Conservation (phyloP, 2,888 invertebrate genomes). For the Augiades crinisus region DNA sequence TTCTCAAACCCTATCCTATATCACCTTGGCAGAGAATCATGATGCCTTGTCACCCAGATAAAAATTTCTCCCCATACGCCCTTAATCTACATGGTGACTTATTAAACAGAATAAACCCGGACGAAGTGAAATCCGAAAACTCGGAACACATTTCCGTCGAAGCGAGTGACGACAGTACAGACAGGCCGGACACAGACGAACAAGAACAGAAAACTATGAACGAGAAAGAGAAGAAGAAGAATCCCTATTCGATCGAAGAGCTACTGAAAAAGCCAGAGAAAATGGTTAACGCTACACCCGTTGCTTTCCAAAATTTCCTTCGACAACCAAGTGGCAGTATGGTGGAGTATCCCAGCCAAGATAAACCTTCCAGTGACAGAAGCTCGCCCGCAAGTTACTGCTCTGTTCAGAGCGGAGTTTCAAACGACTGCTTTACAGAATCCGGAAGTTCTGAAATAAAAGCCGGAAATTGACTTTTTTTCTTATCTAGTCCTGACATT, state of each 20-base stretch:
- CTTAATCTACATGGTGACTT: conserved; percentile 62
- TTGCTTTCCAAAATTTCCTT: conserved; percentile 67
- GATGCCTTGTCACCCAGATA: conserved; percentile 74
- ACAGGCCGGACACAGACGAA: conserved; percentile 72
- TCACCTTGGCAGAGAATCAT: conserved; percentile 82
- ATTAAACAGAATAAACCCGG: conserved; percentile 59
- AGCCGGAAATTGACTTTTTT: conserved; percentile 54
- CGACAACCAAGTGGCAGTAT: conserved; percentile 82
- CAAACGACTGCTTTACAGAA: conserved; percentile 67
- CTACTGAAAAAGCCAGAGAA: conserved; percentile 90
- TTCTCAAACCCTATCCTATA: conserved; percentile 75
- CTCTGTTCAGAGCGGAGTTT: conserved; percentile 63
- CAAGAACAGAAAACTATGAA: conserved; percentile 52
- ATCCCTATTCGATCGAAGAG: conserved; percentile 94
- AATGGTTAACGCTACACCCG: conserved; percentile 62
- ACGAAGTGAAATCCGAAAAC: conserved; percentile 67
- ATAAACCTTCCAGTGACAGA: conserved; percentile 59
- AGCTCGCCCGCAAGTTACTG: conserved; percentile 74
- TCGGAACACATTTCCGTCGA: conserved; percentile 76
- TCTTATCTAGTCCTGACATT: conserved; percentile 6
- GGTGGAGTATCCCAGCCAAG: conserved; percentile 67
- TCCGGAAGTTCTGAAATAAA: conserved; percentile 64
- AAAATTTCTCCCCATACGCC: conserved; percentile 66
- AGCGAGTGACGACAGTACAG: conserved; percentile 83
- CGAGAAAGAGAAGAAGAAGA: conserved; percentile 84